Evolutionary conservation across 2,888 invertebrate genomes (phyloP).

Genomic region (Ectemnius lituratus): DNA sequence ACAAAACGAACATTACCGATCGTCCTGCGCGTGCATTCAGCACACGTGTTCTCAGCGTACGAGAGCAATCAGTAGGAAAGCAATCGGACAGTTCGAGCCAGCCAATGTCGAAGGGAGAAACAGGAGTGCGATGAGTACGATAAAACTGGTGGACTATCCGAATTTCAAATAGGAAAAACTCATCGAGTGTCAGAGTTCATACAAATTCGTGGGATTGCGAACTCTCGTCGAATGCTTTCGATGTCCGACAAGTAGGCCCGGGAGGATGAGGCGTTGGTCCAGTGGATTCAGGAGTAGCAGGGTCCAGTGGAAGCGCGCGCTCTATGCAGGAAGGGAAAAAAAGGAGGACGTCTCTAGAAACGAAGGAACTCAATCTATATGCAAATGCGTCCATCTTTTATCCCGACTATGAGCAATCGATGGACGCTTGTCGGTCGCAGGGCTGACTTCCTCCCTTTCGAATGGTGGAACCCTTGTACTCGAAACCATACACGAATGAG

Average conservation of each 20-base stretch:
- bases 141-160: neutral
- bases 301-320: constrained; percentile 6
- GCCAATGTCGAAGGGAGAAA: neutral
- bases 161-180: neutral
- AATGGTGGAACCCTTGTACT: constrained; percentile 9
- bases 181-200: neutral
- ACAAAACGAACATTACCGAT: neutral
- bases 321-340: constrained; percentile 12
- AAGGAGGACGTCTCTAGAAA: constrained; percentile 38
- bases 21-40: neutral
- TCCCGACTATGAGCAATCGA: constrained; percentile 58
- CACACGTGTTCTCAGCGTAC: too few relatives aligned
- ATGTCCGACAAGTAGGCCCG: too few relatives aligned
- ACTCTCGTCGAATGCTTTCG: neutral
- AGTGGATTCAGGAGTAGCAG: constrained; percentile 31
- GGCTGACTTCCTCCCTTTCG: constrained; percentile 17
- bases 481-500: constrained; percentile 33
- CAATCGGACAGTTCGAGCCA: neutral
- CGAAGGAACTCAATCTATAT: constrained; percentile 65
- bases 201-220: neutral
- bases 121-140: neutral
- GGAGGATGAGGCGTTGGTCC: constrained; percentile 1
- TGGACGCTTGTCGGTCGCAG: constrained; percentile 37
- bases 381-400: constrained; percentile 63
- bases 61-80: neutral